Percentiles rank a stretch among this genome's conserved stretches.
Conservation (phyloP, 2,113 vertebrate species). For the Apistogramma diplotaenia region DNA sequence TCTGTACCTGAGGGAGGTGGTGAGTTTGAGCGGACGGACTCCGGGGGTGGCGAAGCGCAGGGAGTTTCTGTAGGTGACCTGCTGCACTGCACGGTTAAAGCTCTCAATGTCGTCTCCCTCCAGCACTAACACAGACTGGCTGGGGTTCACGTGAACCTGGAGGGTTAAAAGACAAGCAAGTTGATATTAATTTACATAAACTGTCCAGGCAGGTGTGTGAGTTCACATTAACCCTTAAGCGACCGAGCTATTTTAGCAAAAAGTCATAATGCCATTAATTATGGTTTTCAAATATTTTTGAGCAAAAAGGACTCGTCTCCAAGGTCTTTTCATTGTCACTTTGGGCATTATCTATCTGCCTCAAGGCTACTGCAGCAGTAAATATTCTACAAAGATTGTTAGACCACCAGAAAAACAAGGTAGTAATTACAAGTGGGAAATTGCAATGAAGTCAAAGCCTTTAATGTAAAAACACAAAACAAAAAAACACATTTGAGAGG, state of each 20-base stretch:
- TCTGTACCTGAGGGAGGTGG: conserved; percentile 81
- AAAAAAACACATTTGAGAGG: no score
- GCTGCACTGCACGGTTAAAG: conserved; percentile 96
- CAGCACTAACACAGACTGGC: conserved; percentile 92
- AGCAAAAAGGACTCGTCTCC: neutral
- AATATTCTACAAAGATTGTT: neutral
- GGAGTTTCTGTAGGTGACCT: conserved; percentile 96
- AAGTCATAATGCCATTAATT: neutral
- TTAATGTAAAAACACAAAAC: neutral
- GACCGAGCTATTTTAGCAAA: neutral
- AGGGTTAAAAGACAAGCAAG: neutral
- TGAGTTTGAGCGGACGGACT: conserved; percentile 91
- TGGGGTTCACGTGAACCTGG: conserved; percentile 97
- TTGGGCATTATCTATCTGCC: neutral
- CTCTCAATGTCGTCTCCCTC: conserved; percentile 97
- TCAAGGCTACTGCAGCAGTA: neutral
- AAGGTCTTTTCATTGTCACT: neutral
- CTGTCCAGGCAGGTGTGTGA: neutral
- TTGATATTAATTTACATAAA: neutral
- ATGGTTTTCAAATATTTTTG: neutral
- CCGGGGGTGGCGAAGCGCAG: conserved; percentile 95
- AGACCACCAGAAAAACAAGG: neutral
- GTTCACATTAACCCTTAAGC: neutral
- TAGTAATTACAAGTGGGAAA: neutral
- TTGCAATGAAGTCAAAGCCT: neutral